Percentiles rank a stretch among this genome's conserved stretches.
These are phyloP conservation scores for Coptodon bakossiorum DNA, from an alignment of 2,113 vertebrate genomes.

Conservation along the genomic window DNA sequence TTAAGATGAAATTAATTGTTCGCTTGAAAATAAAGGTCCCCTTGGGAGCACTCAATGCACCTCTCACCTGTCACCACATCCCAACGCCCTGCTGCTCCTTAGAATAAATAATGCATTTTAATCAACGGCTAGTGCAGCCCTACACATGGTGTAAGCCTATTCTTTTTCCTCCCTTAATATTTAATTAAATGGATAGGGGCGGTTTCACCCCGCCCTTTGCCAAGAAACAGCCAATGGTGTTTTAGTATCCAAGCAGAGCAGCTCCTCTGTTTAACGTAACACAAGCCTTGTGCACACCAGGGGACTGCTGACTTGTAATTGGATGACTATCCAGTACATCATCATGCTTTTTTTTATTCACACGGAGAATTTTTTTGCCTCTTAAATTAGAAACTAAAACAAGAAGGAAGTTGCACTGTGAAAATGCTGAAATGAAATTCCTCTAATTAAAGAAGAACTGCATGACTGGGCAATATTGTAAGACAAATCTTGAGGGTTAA, in stretches of 20 bases:
- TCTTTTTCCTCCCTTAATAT: conserved; percentile 63
- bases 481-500: neutral
- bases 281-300: neutral
- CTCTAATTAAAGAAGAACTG: neutral
- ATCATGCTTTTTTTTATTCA: neutral
- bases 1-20: neutral
- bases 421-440: neutral
- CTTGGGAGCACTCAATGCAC: neutral
- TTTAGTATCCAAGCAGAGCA: neutral
- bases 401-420: neutral
- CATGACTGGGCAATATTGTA: neutral
- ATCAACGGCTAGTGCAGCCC: conserved; percentile 23
- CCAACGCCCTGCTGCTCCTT: conserved; percentile 22
- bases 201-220: neutral
- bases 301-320: neutral
- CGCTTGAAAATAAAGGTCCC: neutral
- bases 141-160: conserved; percentile 49
- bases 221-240: neutral
- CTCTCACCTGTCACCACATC: conserved; percentile 5
- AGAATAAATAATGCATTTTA: conserved; percentile 63
- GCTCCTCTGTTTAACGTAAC: neutral
- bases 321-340: neutral
- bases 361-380: neutral
- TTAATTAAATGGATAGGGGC: conserved; percentile 47
- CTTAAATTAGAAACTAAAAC: neutral